Base-by-base conservation (phyloP, 2,797 vertebrate species). In the Channa striata region DNA sequence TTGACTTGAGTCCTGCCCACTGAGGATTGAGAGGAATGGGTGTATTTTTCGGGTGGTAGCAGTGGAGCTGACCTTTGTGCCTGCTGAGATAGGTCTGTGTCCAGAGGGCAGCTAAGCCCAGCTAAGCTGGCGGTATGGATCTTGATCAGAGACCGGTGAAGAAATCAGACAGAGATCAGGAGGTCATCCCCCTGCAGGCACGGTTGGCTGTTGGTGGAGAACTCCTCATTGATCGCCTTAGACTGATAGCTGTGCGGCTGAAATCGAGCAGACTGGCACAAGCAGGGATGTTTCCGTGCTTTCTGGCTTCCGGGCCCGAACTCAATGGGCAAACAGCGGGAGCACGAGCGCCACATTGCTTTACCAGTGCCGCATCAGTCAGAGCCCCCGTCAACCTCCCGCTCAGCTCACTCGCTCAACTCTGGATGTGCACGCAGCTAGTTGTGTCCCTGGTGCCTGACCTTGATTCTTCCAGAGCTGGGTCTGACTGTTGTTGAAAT, bases 111-210 rank as follows among this genome's bases (percentile, higher is more conserved):
- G 72, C 82, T 86, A 85, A 92, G 80, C 86, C 85, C 52, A 75
- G 83, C 83, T 89, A 89, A 88, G 89, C 87, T 87, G 82, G 82
- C 68, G 57, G 74, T 90, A 87, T 90, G 71, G 87, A 91, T 89
- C 87, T 85, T 56, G 63, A 90, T 92, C 84, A 85, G 78, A 88
- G 75, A 79, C 7, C 58, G 77, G 77, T 83, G 82, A 77, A 72
- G 86, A 77, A 87, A 88, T 87, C 87, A 81, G 85, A 85, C 74
- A 72, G 72, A 87, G 87, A 87, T 90, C 87, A 84, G 77, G 73
- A 80, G 90, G 91, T 89, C 88, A 77, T 82, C 69, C 74, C 83
- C 80, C 49, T 72, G 14, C 72, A 82, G 81, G 75, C 78, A 34
- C 14, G 59, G 64, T 51, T 71, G 69, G 77, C 68, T 63, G 77